These are phyloP conservation scores for Athalia circularis DNA, from an alignment of 2,888 invertebrate genomes.

Conservation along the genomic window DNA sequence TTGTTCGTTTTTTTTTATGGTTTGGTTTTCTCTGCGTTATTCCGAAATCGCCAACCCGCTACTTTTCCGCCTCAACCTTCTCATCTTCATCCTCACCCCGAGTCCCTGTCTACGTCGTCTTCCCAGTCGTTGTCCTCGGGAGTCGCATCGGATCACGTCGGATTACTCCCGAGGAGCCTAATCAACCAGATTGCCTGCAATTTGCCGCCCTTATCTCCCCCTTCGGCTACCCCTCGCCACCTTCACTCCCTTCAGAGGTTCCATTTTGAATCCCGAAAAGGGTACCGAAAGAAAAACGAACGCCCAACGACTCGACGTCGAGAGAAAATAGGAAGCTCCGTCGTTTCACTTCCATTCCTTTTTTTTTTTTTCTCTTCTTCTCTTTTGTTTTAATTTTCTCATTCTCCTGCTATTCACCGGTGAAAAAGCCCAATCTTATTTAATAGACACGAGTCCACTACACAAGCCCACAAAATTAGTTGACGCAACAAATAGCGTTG, in stretches of 20 bases:
- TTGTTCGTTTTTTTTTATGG: slow-evolving; percentile 26
- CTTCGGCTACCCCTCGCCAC: slow-evolving; percentile 50
- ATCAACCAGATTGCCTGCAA: slow-evolving; percentile 71
- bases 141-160: slow-evolving; percentile 51
- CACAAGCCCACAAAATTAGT: slow-evolving; percentile 15
- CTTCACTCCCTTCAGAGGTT: slow-evolving; percentile 50
- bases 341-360: not conserved
- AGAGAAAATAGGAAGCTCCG: slow-evolving; percentile 20
- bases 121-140: slow-evolving; percentile 42
- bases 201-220: slow-evolving; percentile 67
- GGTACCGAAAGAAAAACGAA: slow-evolving; percentile 26
- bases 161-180: slow-evolving; percentile 68
- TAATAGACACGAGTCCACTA: slow-evolving; percentile 6
- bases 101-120: slow-evolving; percentile 27
- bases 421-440: slow-evolving; percentile 11
- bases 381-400: not conserved
- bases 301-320: slow-evolving; percentile 22
- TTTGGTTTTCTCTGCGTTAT: slow-evolving; percentile 21
- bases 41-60: slow-evolving; percentile 22
- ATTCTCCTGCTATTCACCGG: not conserved
- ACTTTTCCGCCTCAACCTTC: slow-evolving; percentile 18
- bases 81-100: slow-evolving; percentile 23
- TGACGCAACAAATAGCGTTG: not conserved
- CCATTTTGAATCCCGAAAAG: slow-evolving; percentile 43
- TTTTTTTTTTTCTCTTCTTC: not conserved